These are phyloP conservation scores for Lophius americanus DNA, from an alignment of 2,797 vertebrate species.

Conservation along the genomic window DNA sequence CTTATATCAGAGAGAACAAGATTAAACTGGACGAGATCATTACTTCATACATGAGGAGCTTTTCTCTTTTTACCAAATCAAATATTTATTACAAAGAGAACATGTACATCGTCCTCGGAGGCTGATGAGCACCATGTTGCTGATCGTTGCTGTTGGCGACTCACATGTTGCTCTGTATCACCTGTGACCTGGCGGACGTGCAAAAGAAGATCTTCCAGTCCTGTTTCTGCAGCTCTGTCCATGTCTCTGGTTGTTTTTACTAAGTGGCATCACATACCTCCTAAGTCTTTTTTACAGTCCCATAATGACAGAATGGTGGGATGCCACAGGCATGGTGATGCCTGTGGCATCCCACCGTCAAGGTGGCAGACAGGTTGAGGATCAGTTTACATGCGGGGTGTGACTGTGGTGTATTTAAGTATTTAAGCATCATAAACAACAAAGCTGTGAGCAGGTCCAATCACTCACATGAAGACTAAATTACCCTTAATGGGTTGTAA, in stretches of 20 bases:
- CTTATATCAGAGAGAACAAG: no score
- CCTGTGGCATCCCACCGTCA: constrained; percentile 20
- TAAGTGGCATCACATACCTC: constrained; percentile 54
- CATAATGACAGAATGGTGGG: constrained; percentile 59
- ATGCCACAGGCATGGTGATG: constrained; percentile 46
- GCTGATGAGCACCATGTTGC: no score
- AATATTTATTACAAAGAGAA: no score
- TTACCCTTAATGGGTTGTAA: constrained; percentile 64
- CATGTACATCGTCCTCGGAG: no score
- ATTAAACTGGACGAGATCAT: no score
- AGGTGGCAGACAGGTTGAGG: constrained; percentile 32
- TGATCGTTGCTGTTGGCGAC: no score
- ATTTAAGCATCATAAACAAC: constrained; percentile 67
- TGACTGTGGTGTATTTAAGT: constrained; percentile 60
- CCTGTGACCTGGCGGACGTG: no score
- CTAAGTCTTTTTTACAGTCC: constrained; percentile 50
- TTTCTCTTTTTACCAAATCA: no score
- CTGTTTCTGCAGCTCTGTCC: constrained; percentile 6
- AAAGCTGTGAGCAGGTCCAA: constrained; percentile 55
- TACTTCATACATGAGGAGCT: no score
- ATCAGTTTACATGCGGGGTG: constrained; percentile 53
- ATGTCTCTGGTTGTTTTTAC: constrained; percentile 35
- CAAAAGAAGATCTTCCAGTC: no score
- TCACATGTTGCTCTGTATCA: no score
- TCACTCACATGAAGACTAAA: constrained; percentile 56